Percentiles rank a stretch among this genome's conserved stretches.
Conservation (phyloP, 2,888 invertebrate genomes). For the Chrysotoxum bicinctum region DNA sequence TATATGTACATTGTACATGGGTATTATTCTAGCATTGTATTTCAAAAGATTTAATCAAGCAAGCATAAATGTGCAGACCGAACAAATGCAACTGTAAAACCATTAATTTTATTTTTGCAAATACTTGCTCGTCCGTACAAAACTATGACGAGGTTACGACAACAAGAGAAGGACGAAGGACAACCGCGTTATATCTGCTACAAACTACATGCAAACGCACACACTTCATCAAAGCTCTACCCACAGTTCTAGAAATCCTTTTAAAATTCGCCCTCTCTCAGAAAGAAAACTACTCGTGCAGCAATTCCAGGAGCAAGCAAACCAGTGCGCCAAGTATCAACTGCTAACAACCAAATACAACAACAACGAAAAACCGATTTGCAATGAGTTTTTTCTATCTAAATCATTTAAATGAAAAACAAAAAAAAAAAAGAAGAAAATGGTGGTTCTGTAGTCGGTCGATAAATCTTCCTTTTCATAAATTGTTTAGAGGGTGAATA, state of each 20-base stretch:
- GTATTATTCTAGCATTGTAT: constrained; percentile 28
- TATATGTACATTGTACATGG: neutral
- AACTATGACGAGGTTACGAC: constrained; percentile 45
- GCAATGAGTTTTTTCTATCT: constrained; percentile 41
- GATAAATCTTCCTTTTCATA: constrained; percentile 64
- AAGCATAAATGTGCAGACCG: constrained; percentile 58
- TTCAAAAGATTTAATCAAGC: constrained; percentile 67
- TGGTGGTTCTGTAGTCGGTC: constrained; percentile 63
- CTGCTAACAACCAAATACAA: constrained; percentile 46
- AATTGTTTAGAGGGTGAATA: constrained; percentile 53
- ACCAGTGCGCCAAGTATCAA: constrained; percentile 38
- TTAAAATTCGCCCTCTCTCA: constrained; percentile 22
- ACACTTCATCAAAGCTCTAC: constrained; percentile 2
- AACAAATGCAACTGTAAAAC: constrained; percentile 68
- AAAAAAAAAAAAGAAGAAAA: constrained; percentile 52
- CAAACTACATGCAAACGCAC: neutral
- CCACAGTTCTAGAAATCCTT: constrained; percentile 51
- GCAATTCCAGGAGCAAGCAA: neutral
- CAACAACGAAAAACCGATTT: constrained; percentile 54
- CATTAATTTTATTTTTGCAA: constrained; percentile 69
- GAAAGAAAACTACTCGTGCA: too few relatives aligned
- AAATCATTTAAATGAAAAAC: constrained; percentile 9
- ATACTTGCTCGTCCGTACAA: constrained; percentile 47
- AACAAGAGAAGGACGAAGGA: constrained; percentile 38
- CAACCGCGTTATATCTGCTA: constrained; percentile 3